Evolutionary conservation across 1,140 invertebrate species (phyloP).

Genomic region (Heliconius congener): DNA sequence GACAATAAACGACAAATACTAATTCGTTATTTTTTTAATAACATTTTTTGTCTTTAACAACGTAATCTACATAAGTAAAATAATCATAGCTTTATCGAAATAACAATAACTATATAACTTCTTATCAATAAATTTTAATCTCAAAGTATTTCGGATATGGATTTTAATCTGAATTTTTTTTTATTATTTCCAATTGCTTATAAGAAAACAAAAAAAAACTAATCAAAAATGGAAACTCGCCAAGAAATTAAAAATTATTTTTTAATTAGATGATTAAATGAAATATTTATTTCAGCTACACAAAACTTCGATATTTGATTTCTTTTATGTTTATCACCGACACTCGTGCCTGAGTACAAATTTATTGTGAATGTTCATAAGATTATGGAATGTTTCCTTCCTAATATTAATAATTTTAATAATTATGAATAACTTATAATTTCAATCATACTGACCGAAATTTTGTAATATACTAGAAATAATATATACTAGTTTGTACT

Average conservation of each 20-base stretch:
- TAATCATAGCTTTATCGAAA: not conserved
- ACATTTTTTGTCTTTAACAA: not conserved
- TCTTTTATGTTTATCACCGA: too few species aligned
- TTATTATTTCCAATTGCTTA: too few species aligned
- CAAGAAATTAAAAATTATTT: too few species aligned
- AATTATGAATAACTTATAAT: constrained; percentile 15
- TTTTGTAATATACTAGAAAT: constrained; percentile 13
- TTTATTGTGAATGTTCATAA: not conserved
- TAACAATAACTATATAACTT: not conserved
- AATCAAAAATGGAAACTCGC: too few species aligned
- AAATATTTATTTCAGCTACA: too few species aligned
- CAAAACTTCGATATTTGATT: too few species aligned
- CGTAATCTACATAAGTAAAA: not conserved
- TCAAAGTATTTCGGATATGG: too few species aligned
- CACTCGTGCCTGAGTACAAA: not conserved
- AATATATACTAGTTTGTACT: constrained; percentile 28
- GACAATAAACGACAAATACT: not conserved
- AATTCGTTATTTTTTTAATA: not conserved
- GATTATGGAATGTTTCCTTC: not conserved
- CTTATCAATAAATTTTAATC: not conserved
- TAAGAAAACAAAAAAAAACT: too few species aligned
- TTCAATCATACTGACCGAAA: constrained; percentile 31
- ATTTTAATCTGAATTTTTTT: too few species aligned
- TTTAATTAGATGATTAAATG: too few species aligned
- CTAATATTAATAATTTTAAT: not conserved